These are phyloP conservation scores for Trachythela sp. DNA, from an alignment of 64 coral and sea anemone genomes.

Conservation along the genomic window DNA sequence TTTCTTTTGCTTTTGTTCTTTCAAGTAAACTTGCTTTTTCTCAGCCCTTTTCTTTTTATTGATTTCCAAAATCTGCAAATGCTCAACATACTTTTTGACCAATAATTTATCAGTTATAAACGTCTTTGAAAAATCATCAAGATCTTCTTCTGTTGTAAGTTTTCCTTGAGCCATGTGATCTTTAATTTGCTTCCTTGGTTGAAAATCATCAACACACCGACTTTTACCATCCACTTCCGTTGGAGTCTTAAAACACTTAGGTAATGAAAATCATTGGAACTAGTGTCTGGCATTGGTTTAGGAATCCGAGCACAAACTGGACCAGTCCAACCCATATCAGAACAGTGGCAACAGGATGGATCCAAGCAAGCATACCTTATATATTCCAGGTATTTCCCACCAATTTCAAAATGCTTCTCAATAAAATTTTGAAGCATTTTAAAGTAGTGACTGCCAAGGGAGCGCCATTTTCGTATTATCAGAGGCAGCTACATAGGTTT, in stretches of 20 bases:
- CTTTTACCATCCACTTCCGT: background rate
- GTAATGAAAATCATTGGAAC: slow-evolving; percentile 24
- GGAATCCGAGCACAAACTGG: background rate
- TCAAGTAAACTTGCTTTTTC: background rate
- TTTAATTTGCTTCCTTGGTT: slow-evolving; percentile 42
- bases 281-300: slow-evolving; percentile 22
- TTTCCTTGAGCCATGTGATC: slow-evolving; percentile 26
- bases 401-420: slow-evolving; percentile 44
- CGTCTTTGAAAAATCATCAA: slow-evolving; percentile 37
- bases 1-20: slow-evolving; percentile 19
- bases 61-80: slow-evolving; percentile 39
- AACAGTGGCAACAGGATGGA: slow-evolving; percentile 9
- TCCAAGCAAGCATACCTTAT: background rate
- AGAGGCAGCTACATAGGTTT: background rate
- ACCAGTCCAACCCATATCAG: background rate
- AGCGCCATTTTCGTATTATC: slow-evolving; percentile 6
- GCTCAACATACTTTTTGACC: slow-evolving; percentile 37
- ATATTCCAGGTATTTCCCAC: slow-evolving; percentile 36
- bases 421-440: slow-evolving; percentile 11
- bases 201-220: slow-evolving; percentile 30
- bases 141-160: slow-evolving; percentile 25
- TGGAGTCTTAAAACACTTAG: slow-evolving; percentile 18
- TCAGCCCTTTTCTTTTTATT: slow-evolving; percentile 31
- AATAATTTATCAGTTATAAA: slow-evolving; percentile 13
- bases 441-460: background rate